Base-by-base conservation (phyloP, 1,140 invertebrate species). In the Catajapyx aquilonaris region DNA sequence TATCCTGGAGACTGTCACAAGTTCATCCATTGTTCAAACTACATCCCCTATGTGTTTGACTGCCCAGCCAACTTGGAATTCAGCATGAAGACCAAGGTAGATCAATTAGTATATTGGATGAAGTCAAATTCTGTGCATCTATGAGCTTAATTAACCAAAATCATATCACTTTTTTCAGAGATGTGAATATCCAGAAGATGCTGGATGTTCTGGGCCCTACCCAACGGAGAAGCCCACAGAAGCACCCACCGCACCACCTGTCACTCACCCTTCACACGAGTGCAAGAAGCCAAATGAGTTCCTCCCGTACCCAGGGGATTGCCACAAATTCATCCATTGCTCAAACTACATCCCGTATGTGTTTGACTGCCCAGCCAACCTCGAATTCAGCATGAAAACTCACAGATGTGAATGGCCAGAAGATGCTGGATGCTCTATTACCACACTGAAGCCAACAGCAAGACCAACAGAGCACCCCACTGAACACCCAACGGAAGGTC, bases 351-450 rank as follows among this genome's bases (percentile, higher is more conserved):
- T 16, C 4, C 30, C 45, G 2, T 38, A 41, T 28, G n/a, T 46
- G 7, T 34, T 38, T 18, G 11, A 34, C 5, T 50, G 48, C 30
- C 43, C 42, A n/a, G 2, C 20, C 1, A 44, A 44, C 7, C 33
- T 48, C 2, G 38, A 49, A 15, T 51, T 46, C 34, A 52, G 51
- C 39, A 38, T 35, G 5, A 21, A 11, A 2, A 15, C 38, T 1
- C 34, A 44, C 32, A 38, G 42, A 3, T 57, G 53, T 30, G n/a
- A n/a, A n/a, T n/a, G n/a, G n/a, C n/a, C n/a, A n/a, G n/a, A n/a
- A n/a, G n/a, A n/a, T n/a, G n/a, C n/a, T n/a, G n/a, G n/a, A n/a
- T n/a, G n/a, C n/a, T n/a, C n/a, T n/a, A n/a, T 10, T 3, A 4
- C 4, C 33, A 16, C 15, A 34, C 33, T 17, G n/a, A 10, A 11